A percentile compares a stretch with the other conserved stretches of the same genome.
Conservation (phyloP, 2,888 invertebrate species). For the Dolichomitus sp. region DNA sequence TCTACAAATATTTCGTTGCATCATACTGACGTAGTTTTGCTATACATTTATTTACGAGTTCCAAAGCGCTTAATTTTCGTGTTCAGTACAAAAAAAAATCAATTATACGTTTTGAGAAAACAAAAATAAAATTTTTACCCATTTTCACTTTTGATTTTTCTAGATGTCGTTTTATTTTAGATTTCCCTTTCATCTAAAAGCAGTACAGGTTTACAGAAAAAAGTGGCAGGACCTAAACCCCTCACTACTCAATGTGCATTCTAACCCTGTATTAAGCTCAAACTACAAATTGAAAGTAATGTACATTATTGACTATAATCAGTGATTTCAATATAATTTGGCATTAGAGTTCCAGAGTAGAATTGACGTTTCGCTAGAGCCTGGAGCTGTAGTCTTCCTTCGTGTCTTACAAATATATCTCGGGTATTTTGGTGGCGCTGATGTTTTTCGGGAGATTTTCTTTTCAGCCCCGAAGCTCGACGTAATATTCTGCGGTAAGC, state of each 20-base stretch:
- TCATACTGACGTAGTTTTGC: neutral
- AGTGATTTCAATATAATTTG: neutral
- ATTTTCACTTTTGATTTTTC: too few relatives aligned
- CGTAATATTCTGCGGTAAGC: conserved; percentile 53
- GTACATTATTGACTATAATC: neutral
- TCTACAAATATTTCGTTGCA: conserved; percentile 41
- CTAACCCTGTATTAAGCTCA: too few relatives aligned
- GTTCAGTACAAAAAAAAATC: too few relatives aligned
- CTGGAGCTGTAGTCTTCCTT: neutral
- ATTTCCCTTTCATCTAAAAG: too few relatives aligned
- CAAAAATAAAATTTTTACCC: too few relatives aligned
- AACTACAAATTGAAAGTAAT: too few relatives aligned
- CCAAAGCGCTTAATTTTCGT: neutral
- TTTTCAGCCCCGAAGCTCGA: conserved; percentile 41
- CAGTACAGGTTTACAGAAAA: too few relatives aligned
- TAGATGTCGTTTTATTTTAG: too few relatives aligned
- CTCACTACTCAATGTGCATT: too few relatives aligned
- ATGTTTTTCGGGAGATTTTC: conserved; percentile 51
- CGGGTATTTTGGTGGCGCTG: conserved; percentile 9
- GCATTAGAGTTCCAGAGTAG: neutral
- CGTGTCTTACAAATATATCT: neutral
- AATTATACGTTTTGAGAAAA: too few relatives aligned
- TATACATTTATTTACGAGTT: neutral
- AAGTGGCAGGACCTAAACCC: too few relatives aligned
- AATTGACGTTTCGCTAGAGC: neutral